Conservation (phyloP, 2,888 invertebrate species). For the Chymomyza procnemis region DNA sequence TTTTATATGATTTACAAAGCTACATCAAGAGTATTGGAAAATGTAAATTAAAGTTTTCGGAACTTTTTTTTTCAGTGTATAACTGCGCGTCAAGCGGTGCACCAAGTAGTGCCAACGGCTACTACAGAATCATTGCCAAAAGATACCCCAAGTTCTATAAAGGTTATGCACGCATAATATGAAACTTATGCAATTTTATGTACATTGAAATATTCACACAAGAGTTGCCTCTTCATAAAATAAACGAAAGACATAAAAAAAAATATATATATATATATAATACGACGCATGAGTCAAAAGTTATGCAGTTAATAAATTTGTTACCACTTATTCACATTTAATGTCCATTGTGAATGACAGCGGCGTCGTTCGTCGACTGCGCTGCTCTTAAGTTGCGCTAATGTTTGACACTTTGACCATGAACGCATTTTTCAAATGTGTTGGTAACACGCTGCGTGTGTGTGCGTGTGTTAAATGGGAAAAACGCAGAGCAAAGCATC, state of each 20-base stretch:
- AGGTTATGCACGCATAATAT: not conserved
- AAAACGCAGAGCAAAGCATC: not conserved
- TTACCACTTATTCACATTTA: not conserved
- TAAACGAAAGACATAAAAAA: not conserved
- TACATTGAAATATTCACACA: not conserved
- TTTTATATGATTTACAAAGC: too few relatives aligned
- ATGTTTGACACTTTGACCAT: constrained; percentile 64
- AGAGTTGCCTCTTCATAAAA: not conserved
- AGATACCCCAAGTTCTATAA: not conserved
- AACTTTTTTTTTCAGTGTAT: too few relatives aligned
- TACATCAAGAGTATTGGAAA: too few relatives aligned
- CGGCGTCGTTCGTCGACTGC: constrained; percentile 39
- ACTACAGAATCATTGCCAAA: too few relatives aligned
- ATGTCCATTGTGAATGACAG: constrained; percentile 19
- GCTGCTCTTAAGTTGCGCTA: not conserved
- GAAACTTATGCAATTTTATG: not conserved
- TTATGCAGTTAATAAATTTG: not conserved
- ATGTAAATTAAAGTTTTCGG: too few relatives aligned
- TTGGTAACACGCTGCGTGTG: not conserved
- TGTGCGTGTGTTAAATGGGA: not conserved
- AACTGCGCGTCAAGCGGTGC: too few relatives aligned
- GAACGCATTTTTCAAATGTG: constrained; percentile 57
- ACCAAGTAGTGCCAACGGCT: too few relatives aligned
- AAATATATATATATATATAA: not conserved
- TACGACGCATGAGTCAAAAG: not conserved